Percentiles rank a stretch among this genome's conserved stretches.
phyloP scores from a whole-genome alignment of 1,140 invertebrate genomes.

The Macrotrachela quadricornifera region DNA sequence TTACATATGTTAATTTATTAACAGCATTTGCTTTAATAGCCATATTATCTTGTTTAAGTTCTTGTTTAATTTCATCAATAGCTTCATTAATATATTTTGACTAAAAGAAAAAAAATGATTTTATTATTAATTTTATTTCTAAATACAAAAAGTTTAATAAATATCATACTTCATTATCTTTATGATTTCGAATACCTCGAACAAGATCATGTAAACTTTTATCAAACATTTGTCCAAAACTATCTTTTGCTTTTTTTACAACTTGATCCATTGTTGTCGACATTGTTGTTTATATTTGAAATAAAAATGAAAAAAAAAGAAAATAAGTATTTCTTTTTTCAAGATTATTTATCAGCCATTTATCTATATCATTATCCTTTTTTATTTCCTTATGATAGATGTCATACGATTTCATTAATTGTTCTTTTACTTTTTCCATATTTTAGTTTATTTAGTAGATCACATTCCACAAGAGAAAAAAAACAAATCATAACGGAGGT shows the following conservation, averaged over 20 bases:
- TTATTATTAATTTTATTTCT: background rate
- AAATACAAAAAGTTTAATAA: slow-evolving; percentile 38
- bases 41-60: slow-evolving; percentile 84
- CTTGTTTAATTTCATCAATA: slow-evolving; percentile 97
- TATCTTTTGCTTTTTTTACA: slow-evolving; percentile 88
- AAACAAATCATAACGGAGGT: no score
- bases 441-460: no score
- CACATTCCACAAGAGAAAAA: no score
- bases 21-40: slow-evolving; percentile 96
- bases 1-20: slow-evolving; percentile 93
- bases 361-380: no score
- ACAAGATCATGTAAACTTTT: slow-evolving; percentile 98
- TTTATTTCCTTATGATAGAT: no score
- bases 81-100: slow-evolving; percentile 95
- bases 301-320: no score
- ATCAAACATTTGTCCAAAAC: slow-evolving; percentile 95
- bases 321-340: no score
- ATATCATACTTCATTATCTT: slow-evolving; percentile 60
- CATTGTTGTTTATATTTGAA: no score
- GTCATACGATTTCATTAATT: no score
- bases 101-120: slow-evolving; percentile 46
- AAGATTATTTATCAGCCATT: no score
- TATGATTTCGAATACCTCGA: slow-evolving; percentile 92
- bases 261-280: slow-evolving; percentile 41
- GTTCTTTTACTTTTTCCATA: no score